phyloP scores from a whole-genome alignment of 2,113 vertebrate genomes.

The Electrona antarctica region DNA sequence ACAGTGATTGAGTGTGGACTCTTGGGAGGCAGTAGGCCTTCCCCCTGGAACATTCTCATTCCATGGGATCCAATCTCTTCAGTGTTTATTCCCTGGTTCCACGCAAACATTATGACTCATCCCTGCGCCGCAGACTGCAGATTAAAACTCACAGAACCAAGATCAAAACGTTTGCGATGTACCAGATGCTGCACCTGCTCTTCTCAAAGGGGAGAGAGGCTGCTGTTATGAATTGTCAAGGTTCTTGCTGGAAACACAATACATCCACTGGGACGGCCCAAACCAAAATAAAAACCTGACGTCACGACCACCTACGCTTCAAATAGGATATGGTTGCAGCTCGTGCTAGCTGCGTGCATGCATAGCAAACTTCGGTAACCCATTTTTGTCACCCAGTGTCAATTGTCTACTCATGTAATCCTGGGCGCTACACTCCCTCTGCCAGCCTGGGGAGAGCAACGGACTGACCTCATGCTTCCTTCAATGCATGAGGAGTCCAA shows the following conservation, averaged over 20 bases:
- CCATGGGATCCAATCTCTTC: conserved; percentile 51
- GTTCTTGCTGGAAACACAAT: conserved; percentile 33
- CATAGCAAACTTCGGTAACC: not conserved
- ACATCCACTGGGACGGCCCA: not conserved
- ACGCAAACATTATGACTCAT: conserved; percentile 51
- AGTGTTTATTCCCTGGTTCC: conserved; percentile 33
- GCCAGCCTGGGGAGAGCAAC: no score
- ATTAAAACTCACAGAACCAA: not conserved
- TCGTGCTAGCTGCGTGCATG: not conserved
- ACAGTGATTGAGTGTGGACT: no score
- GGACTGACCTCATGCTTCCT: no score
- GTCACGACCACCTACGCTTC: conserved; percentile 21
- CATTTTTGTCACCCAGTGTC: no score
- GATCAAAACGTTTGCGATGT: conserved; percentile 23
- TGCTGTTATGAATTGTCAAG: conserved; percentile 18
- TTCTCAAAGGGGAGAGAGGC: not conserved
- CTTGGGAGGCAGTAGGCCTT: conserved; percentile 27
- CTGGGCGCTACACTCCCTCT: no score
- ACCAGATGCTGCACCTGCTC: conserved; percentile 68
- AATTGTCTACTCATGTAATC: no score
- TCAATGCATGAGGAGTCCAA: no score
- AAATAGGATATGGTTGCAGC: conserved; percentile 3
- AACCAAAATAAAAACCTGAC: conserved; percentile 9
- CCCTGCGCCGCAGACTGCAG: conserved; percentile 17
- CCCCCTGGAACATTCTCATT: conserved; percentile 49